Base-by-base conservation (phyloP, 2,797 vertebrate genomes). In the Limnodromus scolopaceus region DNA sequence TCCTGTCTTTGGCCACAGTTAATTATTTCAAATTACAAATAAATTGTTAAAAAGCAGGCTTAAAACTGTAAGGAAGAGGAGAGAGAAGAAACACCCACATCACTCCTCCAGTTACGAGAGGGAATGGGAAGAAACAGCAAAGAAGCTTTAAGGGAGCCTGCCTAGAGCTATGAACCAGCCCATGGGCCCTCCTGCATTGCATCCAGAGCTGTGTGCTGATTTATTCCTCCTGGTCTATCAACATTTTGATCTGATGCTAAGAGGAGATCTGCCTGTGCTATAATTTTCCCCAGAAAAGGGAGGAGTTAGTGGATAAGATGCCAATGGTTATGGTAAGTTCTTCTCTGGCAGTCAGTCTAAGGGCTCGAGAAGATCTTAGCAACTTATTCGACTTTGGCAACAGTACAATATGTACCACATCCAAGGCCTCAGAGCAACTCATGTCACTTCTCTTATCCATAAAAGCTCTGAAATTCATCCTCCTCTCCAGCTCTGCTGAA, bases 351-450 rank as follows among this genome's bases (percentile, higher is more conserved):
- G 3, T 6, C 69, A 66, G 69, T 89, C 43, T 65, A 45, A 78
- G 32, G 24, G 54, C 64, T 71, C 4, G 8, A 80, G 70, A 82
- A 41, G 61, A 86, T 79, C 68, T 63, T 36, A 70, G 81, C 41
- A 63, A 76, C 84, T 90, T 84, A 87, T 72, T 79, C 83, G 91
- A 84, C 71, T 89, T 30, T 94, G 89, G 85, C 79, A 96, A 9
- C 49, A 45, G 61, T 32, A 72, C 75, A 75, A 18, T 1, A 30
- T 8, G 36, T 63, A 58, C 46, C 66, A 49, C 28, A 86, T 96
- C 86, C 87, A 92, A 86, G 71, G 17, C 46, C 89, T 68, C 1
- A 0, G 48, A 94, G 76, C 22, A 7, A 94, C n/a, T 41, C 6
- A 0, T 65, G 69, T 61, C 72, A 82, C 63, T 89, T 84, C 63